Evolutionary conservation across 2,888 invertebrate genomes (phyloP).

Genomic region (Chrysomela aeneicollis): DNA sequence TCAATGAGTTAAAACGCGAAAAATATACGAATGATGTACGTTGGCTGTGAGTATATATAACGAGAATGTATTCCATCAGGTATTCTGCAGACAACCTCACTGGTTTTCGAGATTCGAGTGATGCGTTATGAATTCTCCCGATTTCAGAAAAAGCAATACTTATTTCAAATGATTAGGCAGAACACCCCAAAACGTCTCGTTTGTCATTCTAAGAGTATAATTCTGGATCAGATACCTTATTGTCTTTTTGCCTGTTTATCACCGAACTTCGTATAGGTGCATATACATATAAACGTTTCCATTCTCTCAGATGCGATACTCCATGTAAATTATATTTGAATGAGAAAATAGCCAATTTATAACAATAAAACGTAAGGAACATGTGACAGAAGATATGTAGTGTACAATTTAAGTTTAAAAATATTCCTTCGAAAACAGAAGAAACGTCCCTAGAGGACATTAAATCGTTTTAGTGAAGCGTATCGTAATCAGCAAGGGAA

Average conservation of each 20-base stretch:
- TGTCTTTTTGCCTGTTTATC: not conserved
- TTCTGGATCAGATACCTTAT: not conserved
- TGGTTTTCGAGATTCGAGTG: no score
- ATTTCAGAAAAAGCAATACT: no score
- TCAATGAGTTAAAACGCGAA: no score
- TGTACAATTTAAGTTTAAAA: constrained; percentile 60
- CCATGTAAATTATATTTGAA: constrained; percentile 32
- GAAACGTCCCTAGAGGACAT: constrained; percentile 51
- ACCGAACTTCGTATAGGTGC: not conserved
- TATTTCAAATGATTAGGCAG: no score
- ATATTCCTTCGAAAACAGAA: constrained; percentile 55
- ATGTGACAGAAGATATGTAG: constrained; percentile 61
- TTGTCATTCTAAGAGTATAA: not conserved
- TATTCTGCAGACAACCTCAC: no score
- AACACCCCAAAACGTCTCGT: no score
- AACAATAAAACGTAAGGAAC: constrained; percentile 59
- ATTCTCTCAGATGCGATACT: constrained; percentile 25
- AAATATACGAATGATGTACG: no score
- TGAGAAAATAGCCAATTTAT: constrained; percentile 51
- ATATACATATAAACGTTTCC: constrained; percentile 12
- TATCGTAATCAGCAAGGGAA: constrained; percentile 37
- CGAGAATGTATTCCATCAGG: no score
- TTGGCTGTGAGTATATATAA: no score
- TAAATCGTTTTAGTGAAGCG: constrained; percentile 51
- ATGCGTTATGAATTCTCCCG: no score